phyloP scores from a whole-genome alignment of 1,140 invertebrate species.

The Papilio dardanus region DNA sequence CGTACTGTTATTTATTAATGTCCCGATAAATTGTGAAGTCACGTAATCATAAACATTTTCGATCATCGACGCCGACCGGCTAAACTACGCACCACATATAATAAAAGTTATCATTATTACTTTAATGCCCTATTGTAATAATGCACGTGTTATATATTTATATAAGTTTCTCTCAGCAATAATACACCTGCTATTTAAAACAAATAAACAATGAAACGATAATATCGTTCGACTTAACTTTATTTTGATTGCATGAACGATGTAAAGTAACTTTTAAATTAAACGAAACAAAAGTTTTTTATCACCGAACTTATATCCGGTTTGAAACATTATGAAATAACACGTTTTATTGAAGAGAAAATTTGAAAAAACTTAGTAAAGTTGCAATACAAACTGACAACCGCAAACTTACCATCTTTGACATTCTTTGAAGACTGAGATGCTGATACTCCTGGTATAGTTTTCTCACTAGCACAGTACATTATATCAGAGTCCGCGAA shows the following conservation, averaged over 20 bases:
- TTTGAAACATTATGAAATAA: background rate
- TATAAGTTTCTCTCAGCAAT: background rate
- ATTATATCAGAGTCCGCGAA: conserved; percentile 65
- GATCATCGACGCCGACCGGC: background rate
- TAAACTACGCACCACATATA: background rate
- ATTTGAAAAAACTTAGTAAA: conserved; percentile 45
- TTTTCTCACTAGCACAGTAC: conserved; percentile 82
- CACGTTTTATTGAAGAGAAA: background rate
- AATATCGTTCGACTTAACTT: background rate
- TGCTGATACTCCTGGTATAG: conserved; percentile 79
- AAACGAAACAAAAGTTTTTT: background rate
- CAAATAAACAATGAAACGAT: conserved; percentile 10
- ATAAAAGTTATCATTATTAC: background rate
- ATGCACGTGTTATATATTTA: background rate
- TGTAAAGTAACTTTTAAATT: background rate
- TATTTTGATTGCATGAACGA: background rate
- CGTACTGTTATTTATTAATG: background rate
- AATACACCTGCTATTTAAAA: background rate
- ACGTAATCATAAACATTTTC: background rate
- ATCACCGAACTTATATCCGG: background rate
- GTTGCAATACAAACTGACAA: conserved; percentile 64
- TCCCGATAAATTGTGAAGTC: background rate
- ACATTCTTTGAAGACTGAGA: conserved; percentile 81
- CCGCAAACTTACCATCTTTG: conserved; percentile 82
- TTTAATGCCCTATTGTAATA: background rate